These are phyloP conservation scores for Protobothrops flavoviridis DNA, from an alignment of 2,113 vertebrate genomes.

Conservation along the genomic window DNA sequence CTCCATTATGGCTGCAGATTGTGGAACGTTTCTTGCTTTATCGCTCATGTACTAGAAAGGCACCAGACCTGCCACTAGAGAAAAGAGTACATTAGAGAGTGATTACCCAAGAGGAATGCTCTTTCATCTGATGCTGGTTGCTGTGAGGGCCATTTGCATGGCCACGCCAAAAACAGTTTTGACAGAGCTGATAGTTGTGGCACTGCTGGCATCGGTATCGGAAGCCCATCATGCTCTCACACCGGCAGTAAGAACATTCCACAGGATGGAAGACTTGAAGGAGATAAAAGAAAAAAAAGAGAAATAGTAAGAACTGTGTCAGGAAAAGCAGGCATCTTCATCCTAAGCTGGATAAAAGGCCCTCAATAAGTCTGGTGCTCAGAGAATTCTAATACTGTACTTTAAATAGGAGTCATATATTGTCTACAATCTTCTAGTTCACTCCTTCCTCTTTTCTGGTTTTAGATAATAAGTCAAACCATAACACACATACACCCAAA, in stretches of 20 bases:
- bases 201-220: conserved; percentile 98
- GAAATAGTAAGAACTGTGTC: fast-evolving
- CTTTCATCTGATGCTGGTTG: conserved; percentile 99
- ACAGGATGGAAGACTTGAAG: conserved; percentile 93
- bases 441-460: background rate
- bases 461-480: background rate
- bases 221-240: conserved; percentile 99
- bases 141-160: conserved; percentile 92
- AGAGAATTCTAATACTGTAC: background rate
- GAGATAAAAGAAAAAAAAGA: fast-evolving
- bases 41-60: too few species aligned
- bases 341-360: background rate
- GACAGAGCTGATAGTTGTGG: conserved; percentile 98
- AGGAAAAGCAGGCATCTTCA: background rate
- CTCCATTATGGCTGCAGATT: background rate
- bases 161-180: conserved; percentile 96
- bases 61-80: background rate
- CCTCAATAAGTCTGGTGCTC: background rate
- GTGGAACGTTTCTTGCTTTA: background rate
- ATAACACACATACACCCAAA: background rate
- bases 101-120: conserved; percentile 95
- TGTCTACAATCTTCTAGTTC: background rate
- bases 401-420: background rate
- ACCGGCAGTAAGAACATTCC: conserved; percentile 94
- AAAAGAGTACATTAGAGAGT: background rate